Conservation (phyloP, 2,113 vertebrate genomes). For the Boulengeromyrus knoepffleri region DNA sequence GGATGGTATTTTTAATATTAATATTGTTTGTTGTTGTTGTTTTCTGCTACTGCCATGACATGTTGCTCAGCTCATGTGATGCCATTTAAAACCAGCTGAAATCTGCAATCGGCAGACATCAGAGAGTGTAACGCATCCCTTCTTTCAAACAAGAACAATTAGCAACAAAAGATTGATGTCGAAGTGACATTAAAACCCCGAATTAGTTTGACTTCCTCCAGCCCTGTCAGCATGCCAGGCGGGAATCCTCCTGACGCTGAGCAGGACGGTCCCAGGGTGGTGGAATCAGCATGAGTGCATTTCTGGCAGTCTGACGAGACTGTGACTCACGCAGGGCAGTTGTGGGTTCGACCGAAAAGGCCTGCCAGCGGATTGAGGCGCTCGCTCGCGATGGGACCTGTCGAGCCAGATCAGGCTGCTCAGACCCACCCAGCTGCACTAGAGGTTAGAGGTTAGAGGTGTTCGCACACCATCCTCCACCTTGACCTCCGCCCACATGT, state of each 20-base stretch:
- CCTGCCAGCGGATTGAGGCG: not conserved
- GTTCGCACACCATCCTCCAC: not conserved
- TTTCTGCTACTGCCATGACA: constrained; percentile 30
- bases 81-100: constrained; percentile 6
- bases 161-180: not conserved
- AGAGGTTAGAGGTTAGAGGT: not conserved
- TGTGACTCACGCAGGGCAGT: not conserved
- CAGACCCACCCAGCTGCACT: not conserved
- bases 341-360: not conserved
- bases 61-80: not conserved
- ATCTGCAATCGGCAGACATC: not conserved
- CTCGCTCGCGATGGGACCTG: not conserved
- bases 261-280: too few relatives aligned
- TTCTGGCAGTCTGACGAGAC: not conserved
- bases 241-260: constrained; percentile 1
- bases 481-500: not conserved
- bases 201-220: constrained; percentile 23
- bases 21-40: constrained; percentile 42
- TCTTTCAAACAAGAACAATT: not conserved
- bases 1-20: constrained; percentile 60
- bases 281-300: too few relatives aligned
- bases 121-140: not conserved
- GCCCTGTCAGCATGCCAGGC: constrained; percentile 28
- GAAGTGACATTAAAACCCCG: constrained; percentile 1
- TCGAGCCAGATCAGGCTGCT: not conserved